phyloP scores from a whole-genome alignment of 1,140 invertebrate genomes.

The Ectropis grisescens region DNA sequence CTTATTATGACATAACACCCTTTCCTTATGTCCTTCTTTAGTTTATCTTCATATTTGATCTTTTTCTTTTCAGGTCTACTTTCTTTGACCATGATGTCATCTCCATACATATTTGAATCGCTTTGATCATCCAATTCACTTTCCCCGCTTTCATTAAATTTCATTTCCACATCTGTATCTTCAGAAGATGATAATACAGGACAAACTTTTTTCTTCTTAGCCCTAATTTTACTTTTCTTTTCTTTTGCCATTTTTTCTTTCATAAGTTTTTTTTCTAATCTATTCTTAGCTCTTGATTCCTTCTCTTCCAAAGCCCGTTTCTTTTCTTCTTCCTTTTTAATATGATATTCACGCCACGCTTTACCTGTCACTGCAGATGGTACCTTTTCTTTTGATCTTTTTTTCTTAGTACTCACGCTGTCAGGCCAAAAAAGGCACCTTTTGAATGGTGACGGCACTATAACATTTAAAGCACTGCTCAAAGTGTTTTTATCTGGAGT shows the following conservation, averaged over 20 bases:
- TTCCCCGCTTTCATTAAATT: too few species aligned
- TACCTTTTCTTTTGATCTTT: slow-evolving; percentile 11
- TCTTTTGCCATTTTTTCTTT: slow-evolving; percentile 4
- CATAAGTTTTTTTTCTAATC: slow-evolving; percentile 10
- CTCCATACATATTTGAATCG: too few species aligned
- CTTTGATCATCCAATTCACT: too few species aligned
- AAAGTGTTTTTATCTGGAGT: slow-evolving; percentile 8
- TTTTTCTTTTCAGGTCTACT: too few species aligned
- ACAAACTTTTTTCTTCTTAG: too few species aligned
- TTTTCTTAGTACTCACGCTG: slow-evolving; percentile 9
- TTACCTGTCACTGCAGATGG: slow-evolving; percentile 11
- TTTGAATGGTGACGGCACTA: slow-evolving; percentile 14
- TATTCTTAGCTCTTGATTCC: slow-evolving; percentile 10
- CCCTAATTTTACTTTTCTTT: background rate
- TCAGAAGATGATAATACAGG: too few species aligned
- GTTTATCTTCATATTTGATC: too few species aligned
- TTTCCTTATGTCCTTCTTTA: too few species aligned
- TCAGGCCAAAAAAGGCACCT: slow-evolving; percentile 14
- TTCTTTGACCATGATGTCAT: too few species aligned
- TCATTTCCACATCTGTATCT: too few species aligned
- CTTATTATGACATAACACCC: background rate
- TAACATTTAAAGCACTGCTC: slow-evolving; percentile 10
- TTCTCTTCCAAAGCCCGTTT: slow-evolving; percentile 10
- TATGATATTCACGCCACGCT: slow-evolving; percentile 14
- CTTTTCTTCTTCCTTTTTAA: slow-evolving; percentile 11